Percentiles rank a stretch among this genome's conserved stretches.
These are phyloP conservation scores for Discoglossus pictus DNA, from an alignment of 2,797 vertebrate genomes.

Conservation along the genomic window DNA sequence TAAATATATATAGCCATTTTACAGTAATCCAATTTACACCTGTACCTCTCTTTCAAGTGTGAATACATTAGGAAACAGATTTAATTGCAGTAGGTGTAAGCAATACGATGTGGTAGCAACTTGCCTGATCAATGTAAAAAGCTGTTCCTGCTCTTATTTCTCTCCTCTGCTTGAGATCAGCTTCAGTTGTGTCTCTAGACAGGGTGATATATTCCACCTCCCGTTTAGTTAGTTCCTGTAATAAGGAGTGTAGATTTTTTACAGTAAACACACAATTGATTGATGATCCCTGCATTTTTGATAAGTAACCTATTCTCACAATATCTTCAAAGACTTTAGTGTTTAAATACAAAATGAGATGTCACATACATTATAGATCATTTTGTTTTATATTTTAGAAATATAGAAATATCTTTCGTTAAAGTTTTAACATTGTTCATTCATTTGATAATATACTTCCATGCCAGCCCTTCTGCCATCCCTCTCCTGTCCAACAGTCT, in stretches of 20 bases:
- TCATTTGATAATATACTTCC: too few species aligned
- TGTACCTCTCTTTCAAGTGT: constrained; percentile 2
- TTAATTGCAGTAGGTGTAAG: not conserved
- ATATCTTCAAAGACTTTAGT: too few species aligned
- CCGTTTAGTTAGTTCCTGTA: constrained; percentile 88
- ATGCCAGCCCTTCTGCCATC: too few species aligned
- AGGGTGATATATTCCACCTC: constrained; percentile 93
- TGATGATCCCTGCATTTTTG: too few species aligned
- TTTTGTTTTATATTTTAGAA: too few species aligned
- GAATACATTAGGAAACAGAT: constrained; percentile 27
- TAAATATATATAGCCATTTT: constrained; percentile 2
- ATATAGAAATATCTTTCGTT: too few species aligned
- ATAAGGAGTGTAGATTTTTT: constrained; percentile 40
- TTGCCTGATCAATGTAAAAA: constrained; percentile 95
- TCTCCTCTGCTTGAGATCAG: constrained; percentile 92
- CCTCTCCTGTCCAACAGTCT: too few species aligned
- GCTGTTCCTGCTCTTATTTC: constrained; percentile 92
- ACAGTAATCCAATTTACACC: constrained; percentile 18
- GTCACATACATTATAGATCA: too few species aligned
- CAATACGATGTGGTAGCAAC: constrained; percentile 5
- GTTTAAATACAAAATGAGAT: too few species aligned
- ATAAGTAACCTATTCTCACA: too few species aligned
- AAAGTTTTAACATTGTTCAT: too few species aligned
- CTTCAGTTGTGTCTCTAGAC: constrained; percentile 94
- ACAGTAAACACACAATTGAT: too few species aligned